Base-by-base conservation (phyloP, 1,140 invertebrate genomes). In the Ridgeia piscesae region DNA sequence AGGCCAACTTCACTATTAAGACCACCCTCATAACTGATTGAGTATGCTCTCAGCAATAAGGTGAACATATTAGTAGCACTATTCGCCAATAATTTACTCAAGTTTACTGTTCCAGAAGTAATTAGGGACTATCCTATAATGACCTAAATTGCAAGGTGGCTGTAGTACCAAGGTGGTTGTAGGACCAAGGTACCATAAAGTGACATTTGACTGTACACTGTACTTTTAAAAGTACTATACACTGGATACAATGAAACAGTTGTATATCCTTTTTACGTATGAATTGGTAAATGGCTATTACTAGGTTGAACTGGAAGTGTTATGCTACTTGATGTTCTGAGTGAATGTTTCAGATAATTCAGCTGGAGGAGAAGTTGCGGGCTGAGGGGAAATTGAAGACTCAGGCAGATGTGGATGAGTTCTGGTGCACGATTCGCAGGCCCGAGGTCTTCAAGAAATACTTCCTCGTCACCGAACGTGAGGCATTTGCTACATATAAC, bases 371-470 rank as follows among this genome's bases (percentile, higher is more conserved):
- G 6, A 90, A 90, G 89, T 33, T 90, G 89, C n/a, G 35, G 89
- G 14, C 89, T 14, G 89, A 88, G 58, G 92, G 92, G 8, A 58
- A 95, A 92, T 92, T 95, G 89, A 94, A 94, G 88, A 94, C 93
- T 17, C 94, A 94, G 42, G 50, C 89, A 8, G 92, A 92, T 34
- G 34, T 92, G 8, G 92, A 92, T 88, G 33, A 42, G 34, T 92
- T 92, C 58, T 92, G 92, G 92, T 34, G 31, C 21, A 88, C 50
- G 91, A 94, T 95, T 8, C 94, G 94, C 35, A 93, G 94, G n/a
- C 95, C 95, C 14, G 92, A 94, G 6, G 93, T 94, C 1, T 94
- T 95, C 58, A 93, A 93, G 91, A 58, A 94, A n/a, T 94, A 95
- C 91, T 94, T 95, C 34, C 33, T 58, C 35, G 33, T 35, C 91